These are phyloP conservation scores for Drosophila neocordata DNA, from an alignment of 1,140 invertebrate species.

Conservation along the genomic window DNA sequence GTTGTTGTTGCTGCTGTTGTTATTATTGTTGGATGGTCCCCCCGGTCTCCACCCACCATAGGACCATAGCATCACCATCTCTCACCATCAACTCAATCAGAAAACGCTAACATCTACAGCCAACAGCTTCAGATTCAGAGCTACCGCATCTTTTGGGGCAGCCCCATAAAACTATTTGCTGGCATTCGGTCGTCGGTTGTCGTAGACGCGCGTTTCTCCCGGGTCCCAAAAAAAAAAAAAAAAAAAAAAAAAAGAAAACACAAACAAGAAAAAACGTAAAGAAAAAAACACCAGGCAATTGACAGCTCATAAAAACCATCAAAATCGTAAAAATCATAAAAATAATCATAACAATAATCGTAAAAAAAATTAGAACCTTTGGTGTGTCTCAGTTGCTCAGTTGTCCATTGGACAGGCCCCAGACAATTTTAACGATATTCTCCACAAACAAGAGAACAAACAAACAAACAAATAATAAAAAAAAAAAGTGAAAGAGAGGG, in stretches of 20 bases:
- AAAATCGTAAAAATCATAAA: constrained; percentile 70
- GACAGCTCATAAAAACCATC: constrained; percentile 61
- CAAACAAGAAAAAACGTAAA: neutral
- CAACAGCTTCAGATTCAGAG: constrained; percentile 33
- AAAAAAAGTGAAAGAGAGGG: constrained; percentile 11
- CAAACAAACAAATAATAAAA: constrained; percentile 5
- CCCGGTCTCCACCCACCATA: constrained; percentile 11
- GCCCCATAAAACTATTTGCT: constrained; percentile 52
- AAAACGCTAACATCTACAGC: constrained; percentile 1
- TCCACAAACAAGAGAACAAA: constrained; percentile 9
- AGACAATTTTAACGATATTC: constrained; percentile 16
- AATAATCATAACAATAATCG: constrained; percentile 76
- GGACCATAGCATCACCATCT: constrained; percentile 3
- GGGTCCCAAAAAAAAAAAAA: constrained; percentile 13
- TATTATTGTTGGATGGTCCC: constrained; percentile 21
- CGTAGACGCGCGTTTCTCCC: constrained; percentile 31
- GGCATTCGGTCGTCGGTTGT: constrained; percentile 49
- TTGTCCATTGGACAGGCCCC: constrained; percentile 8
- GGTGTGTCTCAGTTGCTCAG: constrained; percentile 8
- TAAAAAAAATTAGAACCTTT: constrained; percentile 21
- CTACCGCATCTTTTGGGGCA: constrained; percentile 42
- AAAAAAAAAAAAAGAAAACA: neutral
- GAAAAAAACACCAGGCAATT: constrained; percentile 44
- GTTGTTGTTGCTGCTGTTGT: constrained; percentile 9
- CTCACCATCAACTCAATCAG: constrained; percentile 29